Base-by-base conservation (phyloP, 2,888 invertebrate species). In the Campaea margaritaria region DNA sequence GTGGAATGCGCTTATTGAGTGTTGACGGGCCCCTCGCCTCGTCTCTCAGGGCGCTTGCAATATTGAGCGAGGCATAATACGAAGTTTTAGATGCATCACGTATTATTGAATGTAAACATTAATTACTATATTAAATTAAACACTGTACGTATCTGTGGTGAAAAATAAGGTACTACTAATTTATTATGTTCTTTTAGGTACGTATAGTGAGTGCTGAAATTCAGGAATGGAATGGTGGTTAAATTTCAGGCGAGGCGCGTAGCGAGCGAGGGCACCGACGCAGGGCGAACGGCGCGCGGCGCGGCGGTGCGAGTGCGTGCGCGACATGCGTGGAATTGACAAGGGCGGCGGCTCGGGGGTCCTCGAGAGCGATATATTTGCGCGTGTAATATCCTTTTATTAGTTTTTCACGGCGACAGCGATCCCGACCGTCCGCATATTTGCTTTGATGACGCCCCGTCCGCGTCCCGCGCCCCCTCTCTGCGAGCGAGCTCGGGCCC, bases 401-500 rank as follows among this genome's bases (percentile, higher is more conserved):
- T 89, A 89, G 89, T 87, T 91, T 90, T 90, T 88, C 86, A 86
- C 81, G 86, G 85, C 82, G 88, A 86, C 87, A 82, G 77, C 78
- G 77, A 76, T 71, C 72, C 73, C 65, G 64, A 58, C 64, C 67
- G 51, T 52, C 72, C 81, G 75, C 83, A 83, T 84, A 79, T 68
- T 81, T 78, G 83, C 85, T 85, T 85, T 84, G 83, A 81, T 73
- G 80, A 65, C 43, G 59, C 71, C 55, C 59, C 53, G 3, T 5
- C 21, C 21, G 21, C 49, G 31, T 27, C 15, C 44, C 21, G 21
- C 15, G 44, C 7, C 55, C 51, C 44, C 42, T n/a, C 50, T 11
- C 41, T 15, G 28, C 16, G 43, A 15, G 16, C 15, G 31, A 31
- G 7, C 31, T 31, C 31, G 31, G 46, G 36, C 44, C 55, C 54